Percentiles rank a stretch among this genome's conserved stretches.
phyloP scores from a whole-genome alignment of 2,888 invertebrate species.

The Blastobasis adustella region DNA sequence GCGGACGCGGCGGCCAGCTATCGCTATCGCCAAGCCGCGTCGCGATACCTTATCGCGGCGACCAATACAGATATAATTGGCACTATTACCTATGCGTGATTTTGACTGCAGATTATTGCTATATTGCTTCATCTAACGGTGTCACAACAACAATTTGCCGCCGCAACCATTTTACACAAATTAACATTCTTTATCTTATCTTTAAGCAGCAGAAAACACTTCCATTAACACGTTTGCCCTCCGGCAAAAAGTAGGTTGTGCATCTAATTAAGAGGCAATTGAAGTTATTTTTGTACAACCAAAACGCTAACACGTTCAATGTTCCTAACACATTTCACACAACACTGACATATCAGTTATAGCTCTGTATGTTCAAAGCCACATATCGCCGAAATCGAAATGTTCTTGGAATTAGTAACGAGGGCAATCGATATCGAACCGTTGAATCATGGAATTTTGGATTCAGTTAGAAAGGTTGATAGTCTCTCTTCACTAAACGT shows the following conservation, averaged over 20 bases:
- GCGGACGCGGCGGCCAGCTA: slow-evolving; percentile 10
- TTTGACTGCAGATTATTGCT: slow-evolving; percentile 7
- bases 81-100: slow-evolving; percentile 12
- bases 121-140: not conserved
- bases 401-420: too few relatives aligned
- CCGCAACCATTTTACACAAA: slow-evolving; percentile 4
- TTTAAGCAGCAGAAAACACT: slow-evolving; percentile 1
- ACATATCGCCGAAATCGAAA: too few relatives aligned
- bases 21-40: slow-evolving; percentile 15
- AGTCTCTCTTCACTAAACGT: too few relatives aligned
- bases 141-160: not conserved
- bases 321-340: too few relatives aligned
- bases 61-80: slow-evolving; percentile 16
- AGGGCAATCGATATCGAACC: too few relatives aligned
- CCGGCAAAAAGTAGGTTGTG: not conserved
- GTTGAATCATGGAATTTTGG: too few relatives aligned
- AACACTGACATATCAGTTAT: too few relatives aligned
- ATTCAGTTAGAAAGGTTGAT: too few relatives aligned
- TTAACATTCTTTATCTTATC: slow-evolving; percentile 10
- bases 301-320: too few relatives aligned
- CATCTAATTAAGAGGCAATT: not conserved
- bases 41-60: slow-evolving; percentile 16
- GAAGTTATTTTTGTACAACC: too few relatives aligned
- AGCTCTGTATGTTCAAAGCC: too few relatives aligned
- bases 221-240: not conserved